A percentile compares a stretch with the other conserved stretches of the same genome.
Conservation (phyloP, 1,140 invertebrate genomes). For the Bombus impatiens region DNA sequence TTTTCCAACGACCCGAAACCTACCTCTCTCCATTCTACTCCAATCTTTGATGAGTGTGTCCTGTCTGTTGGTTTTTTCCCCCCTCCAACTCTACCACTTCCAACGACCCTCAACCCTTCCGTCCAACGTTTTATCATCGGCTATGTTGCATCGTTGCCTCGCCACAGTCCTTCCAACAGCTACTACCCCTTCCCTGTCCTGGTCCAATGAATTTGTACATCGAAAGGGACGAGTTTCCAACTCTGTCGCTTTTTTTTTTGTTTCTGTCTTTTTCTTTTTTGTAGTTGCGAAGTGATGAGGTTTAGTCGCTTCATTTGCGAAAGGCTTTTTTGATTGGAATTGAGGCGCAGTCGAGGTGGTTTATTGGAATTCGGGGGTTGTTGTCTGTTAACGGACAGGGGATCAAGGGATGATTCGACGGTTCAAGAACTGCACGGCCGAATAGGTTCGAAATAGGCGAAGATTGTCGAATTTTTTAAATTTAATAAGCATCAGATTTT, state of each 20-base stretch:
- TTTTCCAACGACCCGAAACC: not conserved
- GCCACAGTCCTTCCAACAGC: not conserved
- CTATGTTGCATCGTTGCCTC: not conserved
- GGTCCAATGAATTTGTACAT: slow-evolving; percentile 11
- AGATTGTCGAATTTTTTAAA: not conserved
- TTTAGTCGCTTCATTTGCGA: not conserved
- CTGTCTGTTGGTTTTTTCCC: slow-evolving; percentile 25
- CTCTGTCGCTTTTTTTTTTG: not conserved
- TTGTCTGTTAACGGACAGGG: not conserved
- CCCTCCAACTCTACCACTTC: not conserved
- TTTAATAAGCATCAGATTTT: not conserved
- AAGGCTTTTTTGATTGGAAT: not conserved
- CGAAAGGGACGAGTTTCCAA: not conserved
- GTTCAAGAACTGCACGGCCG: too few relatives aligned
- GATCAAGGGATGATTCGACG: not conserved
- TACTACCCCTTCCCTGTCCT: not conserved
- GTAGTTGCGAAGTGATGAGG: not conserved
- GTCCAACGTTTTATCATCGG: not conserved
- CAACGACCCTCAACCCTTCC: not conserved
- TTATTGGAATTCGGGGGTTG: not conserved
- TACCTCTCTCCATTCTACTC: not conserved
- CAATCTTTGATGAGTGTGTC: slow-evolving; percentile 36
- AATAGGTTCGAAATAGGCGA: not conserved
- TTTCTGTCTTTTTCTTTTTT: not conserved
- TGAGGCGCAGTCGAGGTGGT: not conserved